These are phyloP conservation scores for Pangasius sanitwongsei DNA, from an alignment of 2,797 vertebrate genomes.

Conservation along the genomic window DNA sequence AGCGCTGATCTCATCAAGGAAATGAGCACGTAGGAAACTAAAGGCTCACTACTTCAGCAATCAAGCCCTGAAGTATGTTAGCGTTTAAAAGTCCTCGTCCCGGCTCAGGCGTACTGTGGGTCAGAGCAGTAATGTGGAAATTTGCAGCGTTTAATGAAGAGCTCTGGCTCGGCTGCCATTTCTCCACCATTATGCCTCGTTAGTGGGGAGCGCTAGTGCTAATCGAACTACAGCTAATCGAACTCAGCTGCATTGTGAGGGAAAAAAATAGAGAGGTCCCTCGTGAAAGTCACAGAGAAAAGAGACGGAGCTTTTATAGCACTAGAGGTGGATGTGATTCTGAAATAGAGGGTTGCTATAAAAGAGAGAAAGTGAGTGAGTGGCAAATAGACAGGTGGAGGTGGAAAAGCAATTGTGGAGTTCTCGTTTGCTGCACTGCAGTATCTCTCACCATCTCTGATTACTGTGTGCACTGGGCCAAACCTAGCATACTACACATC, in stretches of 20 bases:
- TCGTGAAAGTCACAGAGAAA: slow-evolving; percentile 25
- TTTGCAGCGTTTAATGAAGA: slow-evolving; percentile 62
- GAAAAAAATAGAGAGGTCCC: not conserved
- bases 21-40: not conserved
- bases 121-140: slow-evolving; percentile 59
- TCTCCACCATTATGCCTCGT: slow-evolving; percentile 62
- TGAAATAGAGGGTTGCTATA: slow-evolving; percentile 21
- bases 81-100: slow-evolving; percentile 1
- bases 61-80: not conserved
- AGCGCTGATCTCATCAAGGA: slow-evolving; percentile 13
- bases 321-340: not conserved
- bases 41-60: not conserved
- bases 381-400: slow-evolving; percentile 22
- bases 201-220: slow-evolving; percentile 63
- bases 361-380: slow-evolving; percentile 7
- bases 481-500: slow-evolving; percentile 4
- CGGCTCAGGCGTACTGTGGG: not conserved
- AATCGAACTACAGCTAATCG: slow-evolving; percentile 64
- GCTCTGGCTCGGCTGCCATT: slow-evolving; percentile 61
- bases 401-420: slow-evolving; percentile 6
- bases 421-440: slow-evolving; percentile 28
- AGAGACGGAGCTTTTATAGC: not conserved
- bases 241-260: slow-evolving; percentile 68
- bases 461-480: slow-evolving; percentile 18
- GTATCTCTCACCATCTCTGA: slow-evolving; percentile 34